Conservation (phyloP, 2,113 vertebrate species). For the Tachycineta bicolor region DNA sequence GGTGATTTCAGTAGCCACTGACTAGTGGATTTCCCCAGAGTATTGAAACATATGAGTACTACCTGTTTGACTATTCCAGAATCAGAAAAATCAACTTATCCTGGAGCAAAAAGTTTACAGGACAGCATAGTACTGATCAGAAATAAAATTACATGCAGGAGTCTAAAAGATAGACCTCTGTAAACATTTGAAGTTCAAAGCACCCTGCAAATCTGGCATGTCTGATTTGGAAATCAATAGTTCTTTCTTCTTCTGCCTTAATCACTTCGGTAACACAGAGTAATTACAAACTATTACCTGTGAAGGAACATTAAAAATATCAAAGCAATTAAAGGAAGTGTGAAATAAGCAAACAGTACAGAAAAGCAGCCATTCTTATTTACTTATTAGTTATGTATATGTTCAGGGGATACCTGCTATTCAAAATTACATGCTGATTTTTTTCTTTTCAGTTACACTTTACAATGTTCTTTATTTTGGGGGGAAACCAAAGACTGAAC, state of each 20-base stretch:
- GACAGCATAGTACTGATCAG: background rate
- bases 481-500: background rate
- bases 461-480: background rate
- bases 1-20: background rate
- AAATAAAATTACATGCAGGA: background rate
- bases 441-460: background rate
- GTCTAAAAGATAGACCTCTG: background rate
- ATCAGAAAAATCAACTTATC: background rate
- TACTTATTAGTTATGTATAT: background rate
- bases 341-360: background rate
- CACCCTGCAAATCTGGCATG: background rate
- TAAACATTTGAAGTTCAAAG: background rate
- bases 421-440: background rate
- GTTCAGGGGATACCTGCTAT: background rate
- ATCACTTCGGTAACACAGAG: background rate
- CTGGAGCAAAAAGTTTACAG: background rate
- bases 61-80: background rate
- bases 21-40: background rate
- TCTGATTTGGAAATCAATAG: background rate
- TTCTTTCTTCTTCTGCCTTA: background rate
- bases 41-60: background rate
- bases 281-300: background rate
- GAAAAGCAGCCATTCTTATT: background rate
- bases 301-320: background rate
- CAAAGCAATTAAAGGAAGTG: background rate